Evolutionary conservation across 2,888 invertebrate species (phyloP).

Genomic region (Syrphus vitripennis): DNA sequence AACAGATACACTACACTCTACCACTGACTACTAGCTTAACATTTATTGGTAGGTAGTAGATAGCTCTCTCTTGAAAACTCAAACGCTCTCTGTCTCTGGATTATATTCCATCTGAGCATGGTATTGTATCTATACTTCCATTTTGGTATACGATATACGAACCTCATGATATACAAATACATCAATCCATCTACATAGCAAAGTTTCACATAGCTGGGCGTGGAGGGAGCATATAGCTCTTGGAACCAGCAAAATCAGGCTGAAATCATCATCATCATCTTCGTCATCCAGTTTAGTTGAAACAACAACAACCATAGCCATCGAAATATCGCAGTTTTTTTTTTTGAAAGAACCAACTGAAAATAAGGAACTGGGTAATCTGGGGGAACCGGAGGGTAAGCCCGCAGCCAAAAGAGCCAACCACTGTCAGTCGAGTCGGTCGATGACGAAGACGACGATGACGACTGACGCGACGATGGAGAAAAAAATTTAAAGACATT

Average conservation of each 20-base stretch:
- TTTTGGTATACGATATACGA: not conserved
- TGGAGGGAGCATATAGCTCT: slow-evolving; percentile 19
- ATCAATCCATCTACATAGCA: slow-evolving; percentile 11
- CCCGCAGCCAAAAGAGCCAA: slow-evolving; percentile 33
- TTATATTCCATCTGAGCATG: slow-evolving; percentile 48
- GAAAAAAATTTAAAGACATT: slow-evolving; percentile 25
- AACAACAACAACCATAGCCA: slow-evolving; percentile 40
- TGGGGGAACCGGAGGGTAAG: not conserved
- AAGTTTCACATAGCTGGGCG: slow-evolving; percentile 52
- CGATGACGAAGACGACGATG: not conserved
- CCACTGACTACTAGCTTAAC: not conserved
- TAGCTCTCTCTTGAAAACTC: slow-evolving; percentile 39
- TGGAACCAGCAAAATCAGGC: slow-evolving; percentile 50
- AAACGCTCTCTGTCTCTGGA: slow-evolving; percentile 51
- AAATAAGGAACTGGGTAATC: not conserved
- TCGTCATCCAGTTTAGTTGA: not conserved
- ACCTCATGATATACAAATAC: slow-evolving; percentile 27
- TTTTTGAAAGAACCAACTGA: slow-evolving; percentile 7
- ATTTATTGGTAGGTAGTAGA: not conserved
- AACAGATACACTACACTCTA: slow-evolving; percentile 40
- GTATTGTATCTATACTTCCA: slow-evolving; percentile 35
- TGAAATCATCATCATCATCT: slow-evolving; percentile 45
- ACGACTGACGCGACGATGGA: not conserved
- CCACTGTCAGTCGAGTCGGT: slow-evolving; percentile 8
- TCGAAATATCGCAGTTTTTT: slow-evolving; percentile 14